Evolutionary conservation across 2,797 vertebrate genomes (phyloP).

Genomic region (Aselliscus stoliczkanus): DNA sequence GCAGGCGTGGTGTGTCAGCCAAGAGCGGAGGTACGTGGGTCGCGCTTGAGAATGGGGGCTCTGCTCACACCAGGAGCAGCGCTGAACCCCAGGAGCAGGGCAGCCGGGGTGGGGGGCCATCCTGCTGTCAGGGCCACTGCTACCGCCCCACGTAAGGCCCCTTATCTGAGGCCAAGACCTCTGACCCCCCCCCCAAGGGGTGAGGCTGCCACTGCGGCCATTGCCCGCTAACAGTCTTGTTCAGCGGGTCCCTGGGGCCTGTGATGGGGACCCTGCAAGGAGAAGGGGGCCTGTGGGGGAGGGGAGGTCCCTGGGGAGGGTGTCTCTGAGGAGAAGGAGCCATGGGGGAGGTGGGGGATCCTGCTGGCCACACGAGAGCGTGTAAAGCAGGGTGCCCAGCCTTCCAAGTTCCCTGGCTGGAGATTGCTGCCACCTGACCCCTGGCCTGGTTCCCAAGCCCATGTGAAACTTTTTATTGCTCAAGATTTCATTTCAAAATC

Average conservation of each 20-base stretch:
- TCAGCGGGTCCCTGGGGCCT: neutral
- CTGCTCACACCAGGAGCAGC: neutral
- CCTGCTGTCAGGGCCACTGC: neutral
- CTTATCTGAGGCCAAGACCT: neutral
- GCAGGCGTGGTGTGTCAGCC: slow-evolving; percentile 88
- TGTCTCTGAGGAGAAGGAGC: neutral
- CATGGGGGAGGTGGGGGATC: neutral
- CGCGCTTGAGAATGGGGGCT: slow-evolving; percentile 43
- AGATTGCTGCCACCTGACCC: neutral
- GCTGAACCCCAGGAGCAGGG: neutral
- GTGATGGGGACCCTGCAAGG: too few relatives aligned
- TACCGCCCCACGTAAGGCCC: too few relatives aligned
- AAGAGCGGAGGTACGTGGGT: slow-evolving; percentile 88
- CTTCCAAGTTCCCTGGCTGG: rapidly evolving
- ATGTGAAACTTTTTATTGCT: neutral
- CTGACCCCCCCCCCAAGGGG: rapidly evolving
- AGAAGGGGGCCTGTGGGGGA: neutral
- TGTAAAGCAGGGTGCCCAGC: rapidly evolving
- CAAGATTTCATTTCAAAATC: slow-evolving; percentile 37
- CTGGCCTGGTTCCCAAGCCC: neutral
- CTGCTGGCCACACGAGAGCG: rapidly evolving
- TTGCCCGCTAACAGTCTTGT: neutral
- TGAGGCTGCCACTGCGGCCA: neutral
- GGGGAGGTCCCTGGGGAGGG: rapidly evolving
- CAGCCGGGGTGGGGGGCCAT: rapidly evolving